These are phyloP conservation scores for Sebastes elongatus DNA, from an alignment of 2,797 vertebrate species.

Conservation along the genomic window DNA sequence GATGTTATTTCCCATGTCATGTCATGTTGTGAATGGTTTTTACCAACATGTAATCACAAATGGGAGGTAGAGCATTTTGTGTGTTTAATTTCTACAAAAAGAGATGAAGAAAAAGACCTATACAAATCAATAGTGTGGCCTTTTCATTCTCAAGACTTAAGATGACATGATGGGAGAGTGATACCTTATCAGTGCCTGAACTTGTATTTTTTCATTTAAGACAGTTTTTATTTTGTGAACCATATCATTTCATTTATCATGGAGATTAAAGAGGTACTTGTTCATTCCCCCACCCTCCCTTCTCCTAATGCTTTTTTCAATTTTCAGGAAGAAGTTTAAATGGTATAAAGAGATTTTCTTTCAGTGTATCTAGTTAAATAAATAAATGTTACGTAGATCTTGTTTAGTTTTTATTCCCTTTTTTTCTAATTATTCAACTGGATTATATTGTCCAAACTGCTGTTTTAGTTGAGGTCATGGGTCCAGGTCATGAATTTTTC, in stretches of 20 bases:
- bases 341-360: constrained; percentile 81
- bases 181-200: constrained; percentile 91
- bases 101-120: constrained; percentile 81
- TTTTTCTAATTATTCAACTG: constrained; percentile 74
- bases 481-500: constrained; percentile 66
- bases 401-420: constrained; percentile 81
- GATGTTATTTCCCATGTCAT: constrained; percentile 78
- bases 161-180: constrained; percentile 87
- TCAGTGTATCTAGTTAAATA: constrained; percentile 84
- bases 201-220: constrained; percentile 85
- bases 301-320: constrained; percentile 79
- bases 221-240: constrained; percentile 83
- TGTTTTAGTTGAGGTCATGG: constrained; percentile 74
- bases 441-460: constrained; percentile 80
- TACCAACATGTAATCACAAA: constrained; percentile 79
- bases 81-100: constrained; percentile 80
- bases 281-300: constrained; percentile 77
- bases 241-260: constrained; percentile 84
- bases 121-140: constrained; percentile 89
- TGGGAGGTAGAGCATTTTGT: constrained; percentile 76
- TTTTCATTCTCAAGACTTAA: constrained; percentile 89
- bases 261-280: constrained; percentile 82
- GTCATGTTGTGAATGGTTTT: constrained; percentile 77
- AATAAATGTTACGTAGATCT: constrained; percentile 84
- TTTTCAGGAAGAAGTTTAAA: constrained; percentile 84